phyloP scores from a whole-genome alignment of 2,113 vertebrate species.

The Nettapus auritus region DNA sequence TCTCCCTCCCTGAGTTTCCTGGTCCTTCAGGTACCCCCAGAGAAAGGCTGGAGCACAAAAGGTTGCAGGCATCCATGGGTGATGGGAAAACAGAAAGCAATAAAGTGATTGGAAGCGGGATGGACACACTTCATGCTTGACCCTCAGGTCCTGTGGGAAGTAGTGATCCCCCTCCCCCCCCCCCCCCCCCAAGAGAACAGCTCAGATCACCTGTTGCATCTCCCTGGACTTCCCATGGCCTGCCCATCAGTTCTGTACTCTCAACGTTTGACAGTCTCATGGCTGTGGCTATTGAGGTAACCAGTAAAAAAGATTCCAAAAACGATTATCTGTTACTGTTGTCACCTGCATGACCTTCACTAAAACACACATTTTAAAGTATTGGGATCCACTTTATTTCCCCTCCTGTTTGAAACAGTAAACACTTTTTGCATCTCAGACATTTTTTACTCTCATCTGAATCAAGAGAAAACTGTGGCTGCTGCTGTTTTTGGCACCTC shows the following conservation, averaged over 20 bases:
- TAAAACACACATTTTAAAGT: rapidly evolving
- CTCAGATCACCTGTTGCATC: background rate
- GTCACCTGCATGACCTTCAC: background rate
- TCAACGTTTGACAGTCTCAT: background rate
- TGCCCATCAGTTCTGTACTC: background rate
- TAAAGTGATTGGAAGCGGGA: background rate
- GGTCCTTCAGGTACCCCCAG: background rate
- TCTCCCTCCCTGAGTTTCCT: too few relatives aligned
- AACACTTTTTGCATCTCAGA: background rate
- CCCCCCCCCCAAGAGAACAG: background rate
- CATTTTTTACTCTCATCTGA: background rate
- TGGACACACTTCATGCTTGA: background rate
- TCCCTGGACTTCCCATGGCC: background rate
- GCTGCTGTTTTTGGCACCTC: background rate
- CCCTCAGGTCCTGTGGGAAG: background rate
- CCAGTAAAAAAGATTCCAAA: background rate
- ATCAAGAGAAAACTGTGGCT: background rate
- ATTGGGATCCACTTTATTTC: background rate
- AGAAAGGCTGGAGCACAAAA: background rate
- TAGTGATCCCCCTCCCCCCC: too few relatives aligned
- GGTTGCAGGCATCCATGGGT: background rate
- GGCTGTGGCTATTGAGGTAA: background rate
- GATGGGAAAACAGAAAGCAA: background rate
- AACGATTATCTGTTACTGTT: background rate
- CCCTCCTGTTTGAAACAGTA: background rate